Conservation (phyloP, 2,888 invertebrate genomes). For the Sisyra nigra region DNA sequence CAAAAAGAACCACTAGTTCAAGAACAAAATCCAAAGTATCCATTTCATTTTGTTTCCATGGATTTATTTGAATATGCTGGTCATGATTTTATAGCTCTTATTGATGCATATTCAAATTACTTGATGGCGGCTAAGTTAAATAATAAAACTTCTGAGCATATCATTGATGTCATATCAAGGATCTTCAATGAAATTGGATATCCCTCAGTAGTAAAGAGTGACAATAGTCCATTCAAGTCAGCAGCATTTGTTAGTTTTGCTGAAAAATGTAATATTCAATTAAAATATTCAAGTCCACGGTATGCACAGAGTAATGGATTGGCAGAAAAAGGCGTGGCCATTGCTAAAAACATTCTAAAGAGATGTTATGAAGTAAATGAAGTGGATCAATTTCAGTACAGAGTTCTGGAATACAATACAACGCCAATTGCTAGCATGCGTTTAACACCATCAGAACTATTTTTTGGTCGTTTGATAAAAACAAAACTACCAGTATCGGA, state of each 20-base stretch:
- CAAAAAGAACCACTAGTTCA: too few species aligned
- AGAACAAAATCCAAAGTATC: too few species aligned
- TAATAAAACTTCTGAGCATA: too few species aligned
- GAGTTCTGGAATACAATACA: conserved; percentile 13
- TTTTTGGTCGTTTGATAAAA: conserved; percentile 11
- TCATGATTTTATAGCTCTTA: too few species aligned
- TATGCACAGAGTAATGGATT: neutral
- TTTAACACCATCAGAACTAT: conserved; percentile 10
- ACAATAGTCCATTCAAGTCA: neutral
- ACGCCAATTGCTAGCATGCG: conserved; percentile 11
- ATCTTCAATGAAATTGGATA: conserved; percentile 9
- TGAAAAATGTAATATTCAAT: neutral
- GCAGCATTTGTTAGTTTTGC: neutral
- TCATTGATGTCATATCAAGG: too few species aligned
- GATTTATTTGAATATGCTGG: too few species aligned
- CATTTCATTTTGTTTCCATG: too few species aligned
- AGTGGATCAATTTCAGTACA: conserved; percentile 10
- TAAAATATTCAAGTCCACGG: neutral
- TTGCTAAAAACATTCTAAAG: conserved; percentile 4
- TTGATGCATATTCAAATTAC: too few species aligned
- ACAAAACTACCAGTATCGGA: too few species aligned
- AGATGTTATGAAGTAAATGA: conserved; percentile 10
- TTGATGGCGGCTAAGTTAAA: too few species aligned
- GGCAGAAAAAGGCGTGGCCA: conserved; percentile 1
- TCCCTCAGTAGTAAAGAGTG: conserved; percentile 11